Evolutionary conservation across 2,888 invertebrate species (phyloP), one percentile per base, ranked within the genome.

Genomic region (Choristoneura rosaceana): DNA sequence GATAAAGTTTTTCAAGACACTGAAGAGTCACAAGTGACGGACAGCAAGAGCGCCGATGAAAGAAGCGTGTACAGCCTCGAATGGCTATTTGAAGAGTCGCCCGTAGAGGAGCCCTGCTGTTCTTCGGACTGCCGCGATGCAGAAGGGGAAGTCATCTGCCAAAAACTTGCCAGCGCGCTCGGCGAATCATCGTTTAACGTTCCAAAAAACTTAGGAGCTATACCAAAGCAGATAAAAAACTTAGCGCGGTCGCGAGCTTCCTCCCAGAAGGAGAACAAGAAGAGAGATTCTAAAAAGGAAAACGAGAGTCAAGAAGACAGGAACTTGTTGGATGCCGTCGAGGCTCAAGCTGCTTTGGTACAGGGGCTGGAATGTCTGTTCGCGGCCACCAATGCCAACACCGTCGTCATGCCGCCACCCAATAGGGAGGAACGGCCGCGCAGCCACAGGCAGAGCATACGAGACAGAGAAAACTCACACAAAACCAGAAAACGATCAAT

Each of bases 201-300:
- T 79, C 94, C 95, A 86, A 95, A 95, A 86, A 96, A 96, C 86
- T 95, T 96, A 81, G 96, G 96, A 74, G 96, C 96, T 75, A 96
- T 96, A 87, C 96, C 96, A 73, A 96, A 97, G 87, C 96, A 96
- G 88, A 90, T 94, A 81, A 94, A 93, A 93, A 94, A 93, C 90
- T 91, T 92, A 89, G 90, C 91, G 78, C 86, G 95, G 89, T 86
- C 94, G 81, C 84, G 95, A 81, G 90, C 95, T 77, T 95, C 95
- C 45, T 95, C 95, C 10, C 94, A 95, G 70, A 94, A 94, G 84
- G 94, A 94, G 84, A 94, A 94, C 85, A 94, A 94, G 84, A 93
- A 91, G 84, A 89, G 88, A 84, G 95, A 94, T 85, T 86, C 89
- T 80, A 92, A 85, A 77, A 93, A 89, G 71, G 92, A 93, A 60